Conservation (phyloP, 1,140 invertebrate species). For the Muscidifurax raptorellus region DNA sequence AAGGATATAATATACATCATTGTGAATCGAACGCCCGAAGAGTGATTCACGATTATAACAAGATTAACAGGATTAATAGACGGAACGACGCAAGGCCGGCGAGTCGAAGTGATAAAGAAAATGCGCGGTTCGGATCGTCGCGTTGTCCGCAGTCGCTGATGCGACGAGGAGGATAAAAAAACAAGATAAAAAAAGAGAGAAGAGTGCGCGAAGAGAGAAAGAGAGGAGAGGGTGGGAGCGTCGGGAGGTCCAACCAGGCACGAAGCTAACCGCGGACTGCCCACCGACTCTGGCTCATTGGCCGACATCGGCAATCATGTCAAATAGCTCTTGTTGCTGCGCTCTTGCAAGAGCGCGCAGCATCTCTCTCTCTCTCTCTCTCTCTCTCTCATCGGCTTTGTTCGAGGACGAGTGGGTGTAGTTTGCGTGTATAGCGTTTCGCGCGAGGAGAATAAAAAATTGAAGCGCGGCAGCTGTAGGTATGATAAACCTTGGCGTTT, state of each 20-base stretch:
- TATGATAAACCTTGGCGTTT: no score
- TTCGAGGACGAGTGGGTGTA: slow-evolving; percentile 17
- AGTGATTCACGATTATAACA: slow-evolving; percentile 61
- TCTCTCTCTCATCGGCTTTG: slow-evolving; percentile 31
- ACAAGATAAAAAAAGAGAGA: background rate
- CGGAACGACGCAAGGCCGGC: no score
- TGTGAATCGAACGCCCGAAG: background rate
- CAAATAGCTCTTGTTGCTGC: slow-evolving; percentile 26
- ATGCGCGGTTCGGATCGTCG: slow-evolving; percentile 14
- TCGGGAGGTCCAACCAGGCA: slow-evolving; percentile 70
- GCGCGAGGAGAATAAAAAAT: background rate
- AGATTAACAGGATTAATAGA: slow-evolving; percentile 47
- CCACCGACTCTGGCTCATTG: slow-evolving; percentile 70
- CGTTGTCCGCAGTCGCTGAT: no score
- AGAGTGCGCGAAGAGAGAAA: slow-evolving; percentile 33
- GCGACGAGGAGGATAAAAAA: no score
- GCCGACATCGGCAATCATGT: slow-evolving; percentile 64
- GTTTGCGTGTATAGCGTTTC: background rate
- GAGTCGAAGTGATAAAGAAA: slow-evolving; percentile 58
- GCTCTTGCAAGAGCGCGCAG: background rate
- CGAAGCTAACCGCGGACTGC: slow-evolving; percentile 67
- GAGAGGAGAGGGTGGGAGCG: slow-evolving; percentile 61
- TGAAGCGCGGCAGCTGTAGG: no score
- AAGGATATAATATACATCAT: no score
- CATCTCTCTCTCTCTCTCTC: no score